Evolutionary conservation across 2,113 vertebrate genomes (phyloP), one percentile per base, ranked within the genome.

Genomic region (Dipodomys stephensi): DNA sequence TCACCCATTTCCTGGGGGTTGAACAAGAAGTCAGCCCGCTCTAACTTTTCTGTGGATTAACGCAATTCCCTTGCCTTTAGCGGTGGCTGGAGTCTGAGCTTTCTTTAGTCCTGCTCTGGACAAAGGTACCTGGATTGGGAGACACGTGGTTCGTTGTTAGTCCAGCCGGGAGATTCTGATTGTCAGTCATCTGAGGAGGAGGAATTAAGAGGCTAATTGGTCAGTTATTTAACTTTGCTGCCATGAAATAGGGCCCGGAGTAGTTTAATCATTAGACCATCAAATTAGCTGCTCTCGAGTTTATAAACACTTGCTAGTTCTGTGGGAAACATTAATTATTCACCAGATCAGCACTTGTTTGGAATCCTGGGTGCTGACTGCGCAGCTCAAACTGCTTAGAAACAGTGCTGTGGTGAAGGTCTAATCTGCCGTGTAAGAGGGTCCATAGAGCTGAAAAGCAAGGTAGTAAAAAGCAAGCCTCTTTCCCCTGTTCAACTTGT

Each of bases 241-340:
- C 83, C 95, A 71, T 79, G 76, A 87, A 19, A 32, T 39, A 32
- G 23, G 20, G n/a, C 46, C 12, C 0, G 2, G 74, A 0, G 10
- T 77, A 46, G 71, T 79, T 98, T 98, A 60, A 23, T 46, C 11
- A 10, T 92, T 96, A 82, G 62, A 88, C 27, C 13, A 49, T 22
- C 87, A 86, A 83, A 53, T 76, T n/a, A 64, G 49, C 90, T 35
- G 6, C 60, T 53, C 88, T 10, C 22, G 64, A 80, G 28, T 96
- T 95, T 95, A 95, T 92, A 96, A 96, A 83, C 0, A 0, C 71
- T 0, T 53, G 2, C 60, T 53, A 30, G 71, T 13, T 57, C 0
- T 0, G 15, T 39, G 74, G 81, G 82, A 62, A 65, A 39, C 7
- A 72, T 97, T 97, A 94, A 95, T 96, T 95, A 96, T 96, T 96